These are phyloP conservation scores for Antigone vipio DNA, from an alignment of 2,113 vertebrate genomes.

Conservation along the genomic window DNA sequence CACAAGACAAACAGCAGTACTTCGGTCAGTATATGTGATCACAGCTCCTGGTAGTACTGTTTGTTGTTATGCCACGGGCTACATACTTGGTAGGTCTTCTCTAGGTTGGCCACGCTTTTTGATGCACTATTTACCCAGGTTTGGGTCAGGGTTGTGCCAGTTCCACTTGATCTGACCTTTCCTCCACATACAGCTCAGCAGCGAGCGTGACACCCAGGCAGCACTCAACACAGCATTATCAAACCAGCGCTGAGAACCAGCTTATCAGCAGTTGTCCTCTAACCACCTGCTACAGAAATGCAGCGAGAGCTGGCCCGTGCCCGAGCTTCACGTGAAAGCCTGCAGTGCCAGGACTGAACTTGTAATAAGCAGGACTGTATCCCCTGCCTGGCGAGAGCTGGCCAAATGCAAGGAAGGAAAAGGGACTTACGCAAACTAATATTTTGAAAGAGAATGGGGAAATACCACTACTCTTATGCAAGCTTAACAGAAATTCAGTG, in stretches of 20 bases:
- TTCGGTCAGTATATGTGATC: not conserved
- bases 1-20: not conserved
- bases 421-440: not conserved
- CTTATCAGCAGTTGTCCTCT: not conserved
- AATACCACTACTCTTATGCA: slow-evolving; percentile 43
- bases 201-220: not conserved
- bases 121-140: not conserved
- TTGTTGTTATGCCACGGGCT: not conserved
- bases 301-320: not conserved
- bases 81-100: not conserved
- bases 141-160: not conserved
- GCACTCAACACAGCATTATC: not conserved
- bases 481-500: slow-evolving; percentile 4
- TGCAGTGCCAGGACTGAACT: not conserved
- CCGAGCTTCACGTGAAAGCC: not conserved
- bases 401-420: not conserved
- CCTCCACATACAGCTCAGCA: not conserved
- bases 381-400: not conserved
- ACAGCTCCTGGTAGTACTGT: not conserved
- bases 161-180: not conserved
- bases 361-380: not conserved
- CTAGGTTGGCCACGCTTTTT: not conserved
- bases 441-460: slow-evolving; percentile 48
- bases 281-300: not conserved
- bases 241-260: not conserved